phyloP scores from a whole-genome alignment of 2,113 vertebrate genomes.

The Calidris pugnax region DNA sequence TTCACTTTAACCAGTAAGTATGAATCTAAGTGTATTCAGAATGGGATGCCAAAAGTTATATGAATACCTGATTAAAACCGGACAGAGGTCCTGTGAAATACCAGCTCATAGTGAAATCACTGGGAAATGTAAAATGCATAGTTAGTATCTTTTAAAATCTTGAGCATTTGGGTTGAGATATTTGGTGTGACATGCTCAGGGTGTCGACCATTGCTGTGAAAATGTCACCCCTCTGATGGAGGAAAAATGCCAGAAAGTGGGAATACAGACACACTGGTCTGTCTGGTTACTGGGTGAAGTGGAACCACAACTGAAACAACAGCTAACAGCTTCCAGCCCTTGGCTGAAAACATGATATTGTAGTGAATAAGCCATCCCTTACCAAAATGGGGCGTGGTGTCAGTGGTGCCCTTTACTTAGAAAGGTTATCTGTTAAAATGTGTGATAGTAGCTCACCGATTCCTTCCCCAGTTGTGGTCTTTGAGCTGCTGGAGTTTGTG shows the following conservation, averaged over 20 bases:
- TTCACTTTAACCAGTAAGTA: neutral
- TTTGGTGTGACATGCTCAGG: neutral
- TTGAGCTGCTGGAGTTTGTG: neutral
- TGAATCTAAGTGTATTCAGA: neutral
- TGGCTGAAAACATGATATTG: rapidly evolving
- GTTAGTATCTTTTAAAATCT: neutral
- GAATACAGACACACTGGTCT: neutral
- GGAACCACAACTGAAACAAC: neutral
- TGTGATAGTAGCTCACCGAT: rapidly evolving
- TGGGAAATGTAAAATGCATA: neutral
- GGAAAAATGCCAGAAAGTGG: neutral
- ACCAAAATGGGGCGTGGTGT: neutral
- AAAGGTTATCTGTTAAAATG: neutral
- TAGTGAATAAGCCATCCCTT: neutral
- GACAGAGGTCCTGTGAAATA: neutral
- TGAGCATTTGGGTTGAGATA: neutral
- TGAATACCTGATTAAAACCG: neutral
- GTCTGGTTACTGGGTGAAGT: neutral
- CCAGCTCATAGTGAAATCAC: neutral
- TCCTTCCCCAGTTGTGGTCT: neutral
- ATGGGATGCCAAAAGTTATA: neutral
- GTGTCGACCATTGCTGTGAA: neutral
- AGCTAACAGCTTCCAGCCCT: neutral
- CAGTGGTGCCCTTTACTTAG: neutral
- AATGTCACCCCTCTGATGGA: neutral